Evolutionary conservation across 2,113 vertebrate species (phyloP).

Genomic region (Ariopsis seemanni): DNA sequence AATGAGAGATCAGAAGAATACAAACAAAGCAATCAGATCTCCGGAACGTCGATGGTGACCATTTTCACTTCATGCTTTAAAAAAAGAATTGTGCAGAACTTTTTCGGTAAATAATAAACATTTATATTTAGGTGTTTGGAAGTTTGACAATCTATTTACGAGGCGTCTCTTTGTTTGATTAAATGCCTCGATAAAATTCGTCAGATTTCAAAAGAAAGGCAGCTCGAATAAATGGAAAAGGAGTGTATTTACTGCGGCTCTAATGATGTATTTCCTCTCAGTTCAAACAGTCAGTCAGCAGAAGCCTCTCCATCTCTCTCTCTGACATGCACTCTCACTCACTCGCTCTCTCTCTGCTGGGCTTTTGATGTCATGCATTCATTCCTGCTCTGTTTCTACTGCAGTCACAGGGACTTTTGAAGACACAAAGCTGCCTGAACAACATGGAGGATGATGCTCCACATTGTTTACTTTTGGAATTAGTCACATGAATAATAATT

Average conservation of each 20-base stretch:
- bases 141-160: conserved; percentile 27
- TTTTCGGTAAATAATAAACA: not conserved
- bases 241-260: conserved; percentile 26
- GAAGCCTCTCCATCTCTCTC: conserved; percentile 38
- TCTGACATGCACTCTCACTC: conserved; percentile 37
- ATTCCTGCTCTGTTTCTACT: conserved; percentile 36
- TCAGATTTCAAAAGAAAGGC: conserved; percentile 34
- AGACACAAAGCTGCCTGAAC: conserved; percentile 10
- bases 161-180: conserved; percentile 37
- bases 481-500: not conserved
- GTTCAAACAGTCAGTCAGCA: conserved; percentile 50
- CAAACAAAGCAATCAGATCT: not conserved
- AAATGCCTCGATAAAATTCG: conserved; percentile 37
- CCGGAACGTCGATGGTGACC: not conserved
- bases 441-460: not conserved
- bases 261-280: conserved; percentile 48
- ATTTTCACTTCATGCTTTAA: not conserved
- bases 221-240: conserved; percentile 38
- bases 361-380: conserved; percentile 43
- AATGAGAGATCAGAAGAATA: conserved; percentile 3
- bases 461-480: not conserved
- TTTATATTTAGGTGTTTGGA: conserved; percentile 21
- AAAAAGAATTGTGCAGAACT: not conserved
- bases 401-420: not conserved
- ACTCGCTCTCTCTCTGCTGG: not conserved